Evolutionary conservation across 1,140 invertebrate species (phyloP).

Genomic region (Idris sp.): DNA sequence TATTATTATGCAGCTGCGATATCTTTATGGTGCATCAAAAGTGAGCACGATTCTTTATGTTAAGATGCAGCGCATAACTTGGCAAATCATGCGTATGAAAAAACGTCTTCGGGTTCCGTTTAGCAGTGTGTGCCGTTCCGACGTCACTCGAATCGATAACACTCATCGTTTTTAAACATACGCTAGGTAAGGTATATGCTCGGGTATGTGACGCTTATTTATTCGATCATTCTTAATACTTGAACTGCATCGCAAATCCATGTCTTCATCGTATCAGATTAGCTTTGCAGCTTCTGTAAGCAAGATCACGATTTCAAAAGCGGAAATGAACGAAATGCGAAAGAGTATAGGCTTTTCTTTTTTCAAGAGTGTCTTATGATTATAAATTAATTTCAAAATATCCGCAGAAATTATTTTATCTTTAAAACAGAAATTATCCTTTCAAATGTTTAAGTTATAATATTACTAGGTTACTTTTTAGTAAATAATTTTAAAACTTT

Average conservation of each 20-base stretch:
- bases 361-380: too few species aligned
- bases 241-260: neutral
- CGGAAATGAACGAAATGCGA: too few species aligned
- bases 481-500: too few species aligned
- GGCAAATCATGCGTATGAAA: constrained; percentile 57
- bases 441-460: too few species aligned
- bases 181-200: too few species aligned
- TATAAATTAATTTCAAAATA: too few species aligned
- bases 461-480: too few species aligned
- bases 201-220: neutral
- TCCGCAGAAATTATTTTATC: too few species aligned
- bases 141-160: constrained; percentile 17
- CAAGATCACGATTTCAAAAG: neutral
- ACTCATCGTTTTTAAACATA: neutral
- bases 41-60: constrained; percentile 39
- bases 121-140: constrained; percentile 3
- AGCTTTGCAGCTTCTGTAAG: constrained; percentile 9
- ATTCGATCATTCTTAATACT: constrained; percentile 1
- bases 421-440: too few species aligned
- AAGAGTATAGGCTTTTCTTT: too few species aligned
- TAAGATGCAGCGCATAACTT: constrained; percentile 51
- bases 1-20: constrained; percentile 48
- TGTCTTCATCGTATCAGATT: constrained; percentile 17
- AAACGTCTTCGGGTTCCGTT: constrained; percentile 35
- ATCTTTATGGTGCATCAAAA: constrained; percentile 61